Evolutionary conservation across 2,888 invertebrate species (phyloP).

Genomic region (Megalurothrips usitatus): DNA sequence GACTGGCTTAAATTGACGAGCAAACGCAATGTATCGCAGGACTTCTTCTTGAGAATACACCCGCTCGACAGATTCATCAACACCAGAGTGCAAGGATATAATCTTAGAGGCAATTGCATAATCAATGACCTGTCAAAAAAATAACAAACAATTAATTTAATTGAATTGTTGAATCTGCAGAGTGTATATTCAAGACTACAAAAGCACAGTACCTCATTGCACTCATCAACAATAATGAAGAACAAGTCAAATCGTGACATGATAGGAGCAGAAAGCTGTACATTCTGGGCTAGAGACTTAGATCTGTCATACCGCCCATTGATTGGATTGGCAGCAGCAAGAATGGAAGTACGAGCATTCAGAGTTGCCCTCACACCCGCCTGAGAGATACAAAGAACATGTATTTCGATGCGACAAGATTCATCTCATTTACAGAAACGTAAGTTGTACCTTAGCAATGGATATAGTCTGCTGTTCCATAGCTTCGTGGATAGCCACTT

Average conservation of each 20-base stretch:
- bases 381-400: slow-evolving; percentile 46
- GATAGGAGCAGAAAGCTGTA: slow-evolving; percentile 88
- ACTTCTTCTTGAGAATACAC: slow-evolving; percentile 86
- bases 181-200: not conserved
- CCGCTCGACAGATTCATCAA: slow-evolving; percentile 71
- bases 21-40: slow-evolving; percentile 92
- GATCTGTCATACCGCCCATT: slow-evolving; percentile 95
- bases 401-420: not conserved
- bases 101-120: slow-evolving; percentile 96
- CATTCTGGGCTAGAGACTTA: slow-evolving; percentile 91
- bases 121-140: slow-evolving; percentile 67
- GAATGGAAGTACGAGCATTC: slow-evolving; percentile 94
- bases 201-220: slow-evolving; percentile 63
- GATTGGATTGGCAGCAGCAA: slow-evolving; percentile 97
- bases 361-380: slow-evolving; percentile 95
- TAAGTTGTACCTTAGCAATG: slow-evolving; percentile 72
- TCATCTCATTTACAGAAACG: not conserved
- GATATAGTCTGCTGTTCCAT: slow-evolving; percentile 99
- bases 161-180: not conserved
- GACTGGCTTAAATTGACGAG: slow-evolving; percentile 89
- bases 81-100: slow-evolving; percentile 86
- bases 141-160: not conserved
- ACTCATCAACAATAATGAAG: slow-evolving; percentile 96
- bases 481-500: slow-evolving; percentile 99
- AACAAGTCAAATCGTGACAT: slow-evolving; percentile 99